These are phyloP conservation scores for Phorcus lineatus DNA, from an alignment of 2,888 invertebrate genomes.

Conservation along the genomic window DNA sequence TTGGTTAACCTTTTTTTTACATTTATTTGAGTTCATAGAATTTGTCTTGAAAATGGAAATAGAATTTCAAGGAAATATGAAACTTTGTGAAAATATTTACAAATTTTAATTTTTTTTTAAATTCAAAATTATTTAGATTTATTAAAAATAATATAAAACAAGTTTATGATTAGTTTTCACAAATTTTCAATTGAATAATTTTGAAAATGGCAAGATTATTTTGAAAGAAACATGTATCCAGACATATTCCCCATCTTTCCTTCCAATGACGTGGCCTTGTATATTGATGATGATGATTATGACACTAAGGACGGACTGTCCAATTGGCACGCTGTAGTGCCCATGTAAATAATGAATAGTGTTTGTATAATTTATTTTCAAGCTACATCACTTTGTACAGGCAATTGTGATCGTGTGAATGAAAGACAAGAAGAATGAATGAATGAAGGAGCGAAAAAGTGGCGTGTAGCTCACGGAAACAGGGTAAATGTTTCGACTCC, in stretches of 20 bases:
- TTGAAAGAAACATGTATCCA: background rate
- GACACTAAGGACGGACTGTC: background rate
- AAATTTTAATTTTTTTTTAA: no score
- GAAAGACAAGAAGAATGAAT: background rate
- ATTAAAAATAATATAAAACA: no score
- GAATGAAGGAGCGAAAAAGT: background rate
- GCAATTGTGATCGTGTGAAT: background rate
- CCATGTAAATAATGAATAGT: background rate
- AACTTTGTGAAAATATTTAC: no score
- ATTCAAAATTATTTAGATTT: no score
- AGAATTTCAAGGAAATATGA: no score
- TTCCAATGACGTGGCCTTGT: background rate
- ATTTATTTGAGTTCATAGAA: no score
- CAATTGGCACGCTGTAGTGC: background rate
- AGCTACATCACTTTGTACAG: constrained; percentile 10
- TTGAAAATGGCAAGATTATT: no score
- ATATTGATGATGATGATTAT: background rate
- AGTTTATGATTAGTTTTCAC: no score
- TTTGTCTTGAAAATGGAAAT: no score
- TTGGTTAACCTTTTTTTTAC: no score
- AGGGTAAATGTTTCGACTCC: constrained; percentile 19
- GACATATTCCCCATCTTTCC: background rate
- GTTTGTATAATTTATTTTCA: constrained; percentile 24
- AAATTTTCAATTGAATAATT: no score
- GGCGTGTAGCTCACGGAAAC: constrained; percentile 11